Evolutionary conservation across 1,140 invertebrate species (phyloP).

Genomic region (Apolygus lucorum): DNA sequence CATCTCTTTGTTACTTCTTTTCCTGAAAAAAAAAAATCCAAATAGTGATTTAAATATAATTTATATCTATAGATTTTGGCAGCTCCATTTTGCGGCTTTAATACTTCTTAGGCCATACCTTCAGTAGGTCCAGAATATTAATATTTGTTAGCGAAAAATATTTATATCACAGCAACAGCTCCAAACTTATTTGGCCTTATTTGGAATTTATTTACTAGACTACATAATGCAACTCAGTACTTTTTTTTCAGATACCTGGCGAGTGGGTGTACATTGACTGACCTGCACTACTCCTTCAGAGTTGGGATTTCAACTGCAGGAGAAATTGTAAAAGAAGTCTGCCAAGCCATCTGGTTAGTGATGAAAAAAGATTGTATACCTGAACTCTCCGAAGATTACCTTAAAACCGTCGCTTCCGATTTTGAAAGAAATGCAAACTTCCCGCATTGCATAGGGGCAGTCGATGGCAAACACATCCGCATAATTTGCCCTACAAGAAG

Average conservation of each 20-base stretch:
- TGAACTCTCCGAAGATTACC: slow-evolving; percentile 25
- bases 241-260: slow-evolving; percentile 31
- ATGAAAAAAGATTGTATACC: slow-evolving; percentile 17
- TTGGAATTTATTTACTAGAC: slow-evolving; percentile 15
- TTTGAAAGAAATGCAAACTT: slow-evolving; percentile 36
- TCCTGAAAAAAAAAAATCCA: slow-evolving; percentile 6
- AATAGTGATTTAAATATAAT: too few relatives aligned
- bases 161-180: not conserved
- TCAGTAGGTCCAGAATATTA: too few relatives aligned
- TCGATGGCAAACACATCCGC: slow-evolving; percentile 41
- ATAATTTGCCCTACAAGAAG: slow-evolving; percentile 21
- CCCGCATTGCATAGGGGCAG: slow-evolving; percentile 41
- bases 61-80: too few relatives aligned
- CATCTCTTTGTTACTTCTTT: slow-evolving; percentile 27
- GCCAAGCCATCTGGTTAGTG: slow-evolving; percentile 30
- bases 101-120: too few relatives aligned
- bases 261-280: slow-evolving; percentile 32
- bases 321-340: slow-evolving; percentile 28
- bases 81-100: too few relatives aligned
- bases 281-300: slow-evolving; percentile 28
- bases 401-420: not conserved
- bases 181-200: not conserved
- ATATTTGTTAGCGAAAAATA: too few relatives aligned
- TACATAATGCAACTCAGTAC: slow-evolving; percentile 12
- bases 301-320: slow-evolving; percentile 21